These are phyloP conservation scores for Melanargia galathea DNA, from an alignment of 2,888 invertebrate genomes.

Conservation along the genomic window DNA sequence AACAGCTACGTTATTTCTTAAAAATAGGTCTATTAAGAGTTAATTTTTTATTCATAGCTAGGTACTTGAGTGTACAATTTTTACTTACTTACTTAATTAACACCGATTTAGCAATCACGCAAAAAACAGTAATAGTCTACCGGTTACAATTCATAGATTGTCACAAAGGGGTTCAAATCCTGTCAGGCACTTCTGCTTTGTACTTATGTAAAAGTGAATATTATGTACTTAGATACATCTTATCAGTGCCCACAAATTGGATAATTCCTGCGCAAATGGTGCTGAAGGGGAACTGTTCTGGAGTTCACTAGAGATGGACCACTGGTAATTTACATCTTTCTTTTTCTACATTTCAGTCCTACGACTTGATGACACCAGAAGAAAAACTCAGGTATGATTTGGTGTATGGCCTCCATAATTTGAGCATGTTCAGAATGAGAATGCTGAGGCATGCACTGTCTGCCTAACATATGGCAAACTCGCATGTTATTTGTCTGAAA, in stretches of 20 bases:
- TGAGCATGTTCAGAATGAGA: no score
- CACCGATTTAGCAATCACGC: no score
- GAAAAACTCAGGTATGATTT: constrained; percentile 87
- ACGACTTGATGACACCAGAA: constrained; percentile 88
- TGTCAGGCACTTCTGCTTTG: background rate
- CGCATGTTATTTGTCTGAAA: no score
- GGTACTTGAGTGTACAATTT: background rate
- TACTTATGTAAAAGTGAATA: no score
- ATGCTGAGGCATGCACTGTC: no score
- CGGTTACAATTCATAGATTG: background rate
- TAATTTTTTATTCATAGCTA: constrained; percentile 2
- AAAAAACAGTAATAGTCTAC: background rate
- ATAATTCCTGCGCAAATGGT: no score
- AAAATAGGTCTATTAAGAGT: background rate
- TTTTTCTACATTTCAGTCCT: constrained; percentile 80
- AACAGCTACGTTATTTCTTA: background rate
- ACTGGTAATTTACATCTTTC: no score
- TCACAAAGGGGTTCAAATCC: background rate
- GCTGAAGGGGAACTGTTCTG: no score
- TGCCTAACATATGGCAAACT: no score
- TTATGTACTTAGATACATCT: no score
- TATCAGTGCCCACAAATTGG: no score
- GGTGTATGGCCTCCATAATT: background rate
- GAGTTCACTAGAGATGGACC: no score
- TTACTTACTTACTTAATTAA: background rate